Base-by-base conservation (phyloP, 1,140 invertebrate species). In the Ceratosolen fusciceps region DNA sequence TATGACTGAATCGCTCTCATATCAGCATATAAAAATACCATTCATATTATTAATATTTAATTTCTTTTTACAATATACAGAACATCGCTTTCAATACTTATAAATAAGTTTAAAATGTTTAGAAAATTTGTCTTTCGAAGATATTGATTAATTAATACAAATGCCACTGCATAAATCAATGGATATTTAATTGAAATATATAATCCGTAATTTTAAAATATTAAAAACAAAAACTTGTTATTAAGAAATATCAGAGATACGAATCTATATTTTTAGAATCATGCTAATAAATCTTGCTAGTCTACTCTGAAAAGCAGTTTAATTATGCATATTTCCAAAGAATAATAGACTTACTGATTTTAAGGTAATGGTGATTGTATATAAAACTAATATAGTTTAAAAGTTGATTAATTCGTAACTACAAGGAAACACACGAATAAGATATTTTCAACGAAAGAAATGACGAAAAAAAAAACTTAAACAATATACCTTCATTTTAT, bases 31-130 rank as follows among this genome's bases (percentile, higher is more conserved):
- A 80, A 80, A 80, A 80, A 77, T 80, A 76, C 72, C 65, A 80
- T 75, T 75, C 74, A 73, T 76, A 72, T 80, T 76, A 72, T 80
- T 75, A 43, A 70, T 74, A 79, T 75, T 34, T 71, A 72, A 71
- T 39, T 72, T 71, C 52, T 80, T 80, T 80, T 80, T 76, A 80
- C 79, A 80, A 80, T 76, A 76, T 80, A 80, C 67, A 80, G 39
- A 75, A 47, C 31, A 52, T 76, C 60, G 62, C 8, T 76, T 75
- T 76, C 21, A 16, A 39, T 78, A 62, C 65, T 74, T 80, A 70
- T 58, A 49, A 8, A 68, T 54, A 60, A 39, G 16, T 79, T 73
- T 24, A 68, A 74, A 72, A 74, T 58, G 37, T 80, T 80, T 58
- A 68, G 26, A 14, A 70, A 74, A 68, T 58, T 68, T 58, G 29